These are phyloP conservation scores for Chrysolina haemoptera DNA, from an alignment of 2,888 invertebrate genomes.

Conservation along the genomic window DNA sequence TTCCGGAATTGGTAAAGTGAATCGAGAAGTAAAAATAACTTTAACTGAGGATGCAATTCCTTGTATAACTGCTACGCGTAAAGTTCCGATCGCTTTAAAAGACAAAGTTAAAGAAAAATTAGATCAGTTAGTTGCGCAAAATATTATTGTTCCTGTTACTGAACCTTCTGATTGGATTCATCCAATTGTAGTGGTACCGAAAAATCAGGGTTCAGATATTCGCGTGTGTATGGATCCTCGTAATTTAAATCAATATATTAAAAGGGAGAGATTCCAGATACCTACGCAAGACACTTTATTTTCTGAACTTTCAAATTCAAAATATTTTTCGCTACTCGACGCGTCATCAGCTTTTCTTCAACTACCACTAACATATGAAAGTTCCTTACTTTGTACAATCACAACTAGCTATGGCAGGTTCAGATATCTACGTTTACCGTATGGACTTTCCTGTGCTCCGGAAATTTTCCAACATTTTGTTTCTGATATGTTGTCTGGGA, in stretches of 20 bases:
- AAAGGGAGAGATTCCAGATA: conserved; percentile 5
- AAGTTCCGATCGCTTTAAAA: conserved; percentile 37
- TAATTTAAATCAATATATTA: conserved; percentile 32
- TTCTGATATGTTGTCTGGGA: neutral
- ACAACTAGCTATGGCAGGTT: conserved; percentile 18
- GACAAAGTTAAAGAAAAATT: conserved; percentile 40
- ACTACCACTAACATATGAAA: conserved; percentile 25
- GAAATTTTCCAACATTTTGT: neutral
- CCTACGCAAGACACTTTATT: neutral
- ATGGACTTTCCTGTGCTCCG: no score
- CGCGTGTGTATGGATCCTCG: conserved; percentile 44
- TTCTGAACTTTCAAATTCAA: conserved; percentile 19
- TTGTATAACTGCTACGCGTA: conserved; percentile 27
- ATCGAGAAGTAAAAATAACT: neutral
- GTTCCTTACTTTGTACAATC: conserved; percentile 26
- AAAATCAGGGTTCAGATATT: conserved; percentile 38
- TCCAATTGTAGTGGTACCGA: conserved; percentile 37
- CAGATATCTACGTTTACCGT: no score
- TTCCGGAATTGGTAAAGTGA: neutral
- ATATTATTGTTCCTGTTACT: conserved; percentile 22
- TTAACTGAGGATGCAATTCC: conserved; percentile 37
- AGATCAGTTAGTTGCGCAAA: conserved; percentile 25
- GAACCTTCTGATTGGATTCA: conserved; percentile 41
- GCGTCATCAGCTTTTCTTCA: conserved; percentile 45
- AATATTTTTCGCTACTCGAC: conserved; percentile 22